These are phyloP conservation scores for Lasius fuliginosus DNA, from an alignment of 2,888 invertebrate genomes.

Conservation along the genomic window DNA sequence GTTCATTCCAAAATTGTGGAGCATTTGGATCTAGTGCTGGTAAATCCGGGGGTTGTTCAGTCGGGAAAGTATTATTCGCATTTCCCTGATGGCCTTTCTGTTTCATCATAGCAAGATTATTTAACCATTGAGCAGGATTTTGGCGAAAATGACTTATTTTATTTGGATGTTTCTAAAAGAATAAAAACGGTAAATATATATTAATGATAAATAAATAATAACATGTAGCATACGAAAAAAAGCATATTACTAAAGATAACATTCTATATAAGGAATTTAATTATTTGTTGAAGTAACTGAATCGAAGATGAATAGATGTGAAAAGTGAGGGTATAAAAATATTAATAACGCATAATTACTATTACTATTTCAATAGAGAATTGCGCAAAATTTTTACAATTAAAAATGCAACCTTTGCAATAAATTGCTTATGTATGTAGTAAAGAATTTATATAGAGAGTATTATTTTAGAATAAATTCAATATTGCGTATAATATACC, in stretches of 20 bases:
- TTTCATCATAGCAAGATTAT: slow-evolving; percentile 92
- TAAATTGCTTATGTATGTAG: not conserved
- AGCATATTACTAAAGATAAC: not conserved
- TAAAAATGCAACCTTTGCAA: not conserved
- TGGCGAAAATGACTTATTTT: slow-evolving; percentile 96
- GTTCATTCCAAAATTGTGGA: slow-evolving; percentile 85
- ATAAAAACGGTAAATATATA: slow-evolving; percentile 42
- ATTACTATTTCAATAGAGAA: not conserved
- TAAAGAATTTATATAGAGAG: not conserved
- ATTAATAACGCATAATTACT: not conserved
- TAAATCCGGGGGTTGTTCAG: slow-evolving; percentile 84
- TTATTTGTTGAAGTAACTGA: not conserved
- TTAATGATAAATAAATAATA: slow-evolving; percentile 43
- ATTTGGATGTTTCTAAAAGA: slow-evolving; percentile 94
- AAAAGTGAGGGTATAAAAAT: not conserved
- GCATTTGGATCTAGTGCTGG: slow-evolving; percentile 84
- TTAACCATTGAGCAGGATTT: slow-evolving; percentile 93
- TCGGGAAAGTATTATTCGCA: slow-evolving; percentile 83
- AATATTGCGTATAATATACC: slow-evolving; percentile 87
- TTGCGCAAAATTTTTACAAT: slow-evolving; percentile 4
- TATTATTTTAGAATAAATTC: not conserved
- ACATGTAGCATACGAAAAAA: not conserved
- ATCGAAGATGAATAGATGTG: not conserved
- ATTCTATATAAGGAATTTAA: not conserved
- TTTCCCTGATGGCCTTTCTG: slow-evolving; percentile 89